Conservation (phyloP, 2,113 vertebrate genomes). For the Sturnira hondurensis region DNA sequence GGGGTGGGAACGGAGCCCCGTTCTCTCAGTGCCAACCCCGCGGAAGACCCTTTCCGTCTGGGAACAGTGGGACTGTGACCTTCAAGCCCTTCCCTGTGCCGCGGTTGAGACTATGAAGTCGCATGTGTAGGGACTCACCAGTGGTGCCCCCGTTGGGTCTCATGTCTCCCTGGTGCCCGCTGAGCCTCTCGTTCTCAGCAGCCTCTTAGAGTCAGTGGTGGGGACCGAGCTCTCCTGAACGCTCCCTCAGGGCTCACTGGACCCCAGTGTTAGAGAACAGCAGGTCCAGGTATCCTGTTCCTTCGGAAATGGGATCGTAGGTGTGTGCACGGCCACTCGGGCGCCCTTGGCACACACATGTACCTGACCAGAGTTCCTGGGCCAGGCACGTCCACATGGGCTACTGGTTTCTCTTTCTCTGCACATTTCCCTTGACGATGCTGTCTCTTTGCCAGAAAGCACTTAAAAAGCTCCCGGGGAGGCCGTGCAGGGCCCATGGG, state of each 20-base stretch:
- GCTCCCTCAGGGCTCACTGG: background rate
- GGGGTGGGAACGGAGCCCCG: background rate
- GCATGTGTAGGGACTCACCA: accelerated
- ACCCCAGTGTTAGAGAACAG: background rate
- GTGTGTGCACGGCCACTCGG: accelerated
- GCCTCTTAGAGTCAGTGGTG: background rate
- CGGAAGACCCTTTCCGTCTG: background rate
- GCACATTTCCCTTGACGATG: background rate
- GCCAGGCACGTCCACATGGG: accelerated
- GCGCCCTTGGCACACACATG: accelerated
- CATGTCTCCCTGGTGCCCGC: background rate
- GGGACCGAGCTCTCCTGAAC: background rate
- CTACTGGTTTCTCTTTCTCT: background rate
- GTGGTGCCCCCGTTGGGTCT: background rate
- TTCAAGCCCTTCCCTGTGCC: background rate
- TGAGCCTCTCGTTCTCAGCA: accelerated
- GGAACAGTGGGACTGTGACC: accelerated
- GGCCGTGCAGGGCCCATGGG: accelerated
- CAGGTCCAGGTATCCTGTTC: background rate
- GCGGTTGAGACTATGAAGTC: accelerated
- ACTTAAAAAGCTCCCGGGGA: background rate
- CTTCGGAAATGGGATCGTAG: accelerated
- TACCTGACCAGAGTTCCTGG: background rate
- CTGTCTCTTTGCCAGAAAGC: background rate
- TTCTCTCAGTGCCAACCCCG: background rate